These are phyloP conservation scores for Liasis olivaceus DNA, from an alignment of 2,797 vertebrate genomes.

Conservation along the genomic window DNA sequence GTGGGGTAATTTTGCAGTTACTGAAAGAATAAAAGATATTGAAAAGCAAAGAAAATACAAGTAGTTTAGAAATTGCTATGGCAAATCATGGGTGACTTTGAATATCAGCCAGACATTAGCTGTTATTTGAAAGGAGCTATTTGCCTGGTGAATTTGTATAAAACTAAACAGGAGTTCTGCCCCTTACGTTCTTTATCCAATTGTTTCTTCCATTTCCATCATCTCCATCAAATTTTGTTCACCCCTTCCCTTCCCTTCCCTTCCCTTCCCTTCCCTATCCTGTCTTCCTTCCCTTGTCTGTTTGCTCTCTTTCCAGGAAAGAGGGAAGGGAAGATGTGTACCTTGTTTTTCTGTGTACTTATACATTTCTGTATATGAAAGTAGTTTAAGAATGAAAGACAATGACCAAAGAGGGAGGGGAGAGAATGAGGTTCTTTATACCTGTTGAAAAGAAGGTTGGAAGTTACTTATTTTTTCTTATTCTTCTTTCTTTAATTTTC, in stretches of 20 bases:
- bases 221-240: not conserved
- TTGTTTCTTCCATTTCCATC: not conserved
- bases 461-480: not conserved
- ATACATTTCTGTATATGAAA: not conserved
- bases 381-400: not conserved
- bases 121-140: not conserved
- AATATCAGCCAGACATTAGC: not conserved
- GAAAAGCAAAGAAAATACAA: not conserved
- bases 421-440: not conserved
- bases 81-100: not conserved
- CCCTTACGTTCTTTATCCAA: not conserved
- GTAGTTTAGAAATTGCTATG: not conserved
- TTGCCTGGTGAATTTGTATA: not conserved
- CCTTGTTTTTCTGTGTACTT: not conserved
- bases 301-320: not conserved
- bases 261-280: too few species aligned
- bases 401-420: not conserved
- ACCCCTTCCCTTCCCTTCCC: not conserved
- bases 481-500: not conserved
- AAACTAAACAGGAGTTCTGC: not conserved
- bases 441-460: not conserved
- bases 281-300: fast-evolving
- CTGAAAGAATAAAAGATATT: not conserved
- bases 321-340: not conserved
- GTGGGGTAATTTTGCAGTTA: not conserved